A percentile compares a stretch with the other conserved stretches of the same genome.
These are phyloP conservation scores for Drosophila fulvimacula DNA, from an alignment of 2,888 invertebrate genomes.

Conservation along the genomic window DNA sequence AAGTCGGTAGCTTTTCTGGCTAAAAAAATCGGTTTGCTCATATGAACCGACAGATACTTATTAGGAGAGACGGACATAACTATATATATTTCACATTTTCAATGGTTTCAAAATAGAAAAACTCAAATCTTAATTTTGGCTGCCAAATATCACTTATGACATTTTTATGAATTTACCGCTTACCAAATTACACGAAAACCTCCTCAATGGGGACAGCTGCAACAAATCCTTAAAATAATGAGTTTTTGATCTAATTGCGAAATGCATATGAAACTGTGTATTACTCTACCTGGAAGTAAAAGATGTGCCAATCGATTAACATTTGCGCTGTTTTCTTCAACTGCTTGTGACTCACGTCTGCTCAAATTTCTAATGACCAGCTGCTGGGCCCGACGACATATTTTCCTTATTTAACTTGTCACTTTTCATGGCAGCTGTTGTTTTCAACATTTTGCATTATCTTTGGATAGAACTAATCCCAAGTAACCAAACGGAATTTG, in stretches of 20 bases:
- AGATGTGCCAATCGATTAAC: slow-evolving; percentile 57
- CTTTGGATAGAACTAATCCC: slow-evolving; percentile 21
- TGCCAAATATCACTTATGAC: slow-evolving; percentile 15
- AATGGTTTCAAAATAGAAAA: neutral
- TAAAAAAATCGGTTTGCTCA: neutral
- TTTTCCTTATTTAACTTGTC: slow-evolving; percentile 13
- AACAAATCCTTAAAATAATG: slow-evolving; percentile 1
- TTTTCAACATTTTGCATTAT: slow-evolving; percentile 60
- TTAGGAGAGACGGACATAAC: neutral
- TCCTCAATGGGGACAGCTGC: slow-evolving; percentile 48
- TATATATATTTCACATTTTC: neutral
- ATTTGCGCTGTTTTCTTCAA: slow-evolving; percentile 40
- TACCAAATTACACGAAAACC: slow-evolving; percentile 55
- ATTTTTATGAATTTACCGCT: slow-evolving; percentile 44
- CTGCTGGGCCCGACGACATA: slow-evolving; percentile 29
- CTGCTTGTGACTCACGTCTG: slow-evolving; percentile 27
- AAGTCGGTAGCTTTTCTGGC: neutral
- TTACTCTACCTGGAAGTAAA: slow-evolving; percentile 23
- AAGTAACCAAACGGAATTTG: neutral
- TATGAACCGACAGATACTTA: neutral
- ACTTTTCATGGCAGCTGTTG: slow-evolving; percentile 48
- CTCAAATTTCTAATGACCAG: slow-evolving; percentile 30
- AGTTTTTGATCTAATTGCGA: slow-evolving; percentile 59
- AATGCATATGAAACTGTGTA: slow-evolving; percentile 52
- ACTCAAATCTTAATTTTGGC: slow-evolving; percentile 43